Conservation (phyloP, 2,888 invertebrate genomes). For the Criorhina ranunculi region DNA sequence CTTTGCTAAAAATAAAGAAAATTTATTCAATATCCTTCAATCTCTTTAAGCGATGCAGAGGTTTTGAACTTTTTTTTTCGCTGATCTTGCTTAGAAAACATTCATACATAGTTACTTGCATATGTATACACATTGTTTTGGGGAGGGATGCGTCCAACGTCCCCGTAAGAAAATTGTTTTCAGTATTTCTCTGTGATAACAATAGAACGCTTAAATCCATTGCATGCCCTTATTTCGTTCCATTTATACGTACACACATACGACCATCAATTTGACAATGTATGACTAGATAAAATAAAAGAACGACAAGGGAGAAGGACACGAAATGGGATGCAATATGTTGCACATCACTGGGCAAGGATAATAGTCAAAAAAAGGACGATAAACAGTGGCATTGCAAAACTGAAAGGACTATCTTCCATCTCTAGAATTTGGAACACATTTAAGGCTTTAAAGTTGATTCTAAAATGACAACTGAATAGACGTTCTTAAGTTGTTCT, state of each 20-base stretch:
- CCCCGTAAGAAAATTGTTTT: conserved; percentile 39
- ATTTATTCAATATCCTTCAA: conserved; percentile 62
- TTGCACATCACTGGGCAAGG: conserved; percentile 48
- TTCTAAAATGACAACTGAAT: conserved; percentile 39
- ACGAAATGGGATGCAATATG: conserved; percentile 56
- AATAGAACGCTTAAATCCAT: conserved; percentile 51
- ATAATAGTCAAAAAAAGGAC: conserved; percentile 20
- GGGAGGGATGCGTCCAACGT: neutral
- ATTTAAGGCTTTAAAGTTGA: conserved; percentile 47
- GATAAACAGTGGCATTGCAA: conserved; percentile 1
- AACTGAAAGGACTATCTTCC: conserved; percentile 23
- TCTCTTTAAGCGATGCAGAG: conserved; percentile 50
- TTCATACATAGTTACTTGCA: neutral
- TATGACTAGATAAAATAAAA: conserved; percentile 17
- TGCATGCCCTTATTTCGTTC: conserved; percentile 32
- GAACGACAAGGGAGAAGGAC: conserved; percentile 13
- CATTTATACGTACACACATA: conserved; percentile 20
- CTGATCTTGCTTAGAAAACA: conserved; percentile 21
- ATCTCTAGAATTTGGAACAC: conserved; percentile 41
- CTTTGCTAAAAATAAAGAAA: conserved; percentile 57
- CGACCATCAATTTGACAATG: conserved; percentile 48
- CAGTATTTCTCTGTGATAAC: conserved; percentile 19
- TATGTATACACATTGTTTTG: neutral
- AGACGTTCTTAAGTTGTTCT: conserved; percentile 18
- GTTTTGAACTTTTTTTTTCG: conserved; percentile 38